Conservation (phyloP, 2,797 vertebrate genomes). For the Petrocephalus sullivani region DNA sequence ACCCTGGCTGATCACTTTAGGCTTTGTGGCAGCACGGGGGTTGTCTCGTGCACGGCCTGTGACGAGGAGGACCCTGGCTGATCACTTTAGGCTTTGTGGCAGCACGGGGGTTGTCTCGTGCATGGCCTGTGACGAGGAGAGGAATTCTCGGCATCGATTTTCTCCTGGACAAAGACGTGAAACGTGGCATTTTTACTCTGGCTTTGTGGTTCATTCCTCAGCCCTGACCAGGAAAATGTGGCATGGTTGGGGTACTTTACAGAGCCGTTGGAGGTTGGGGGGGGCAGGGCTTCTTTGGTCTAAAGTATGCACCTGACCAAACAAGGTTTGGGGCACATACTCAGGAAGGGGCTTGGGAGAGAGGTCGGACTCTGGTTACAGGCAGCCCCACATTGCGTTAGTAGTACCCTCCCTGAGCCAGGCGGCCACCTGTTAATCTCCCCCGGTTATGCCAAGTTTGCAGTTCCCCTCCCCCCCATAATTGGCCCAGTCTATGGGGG, state of each 20-base stretch:
- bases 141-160: background rate
- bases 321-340: background rate
- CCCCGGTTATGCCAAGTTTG: conserved; percentile 22
- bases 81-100: background rate
- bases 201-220: background rate
- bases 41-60: background rate
- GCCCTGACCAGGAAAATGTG: background rate
- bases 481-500: conserved; percentile 15
- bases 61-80: background rate
- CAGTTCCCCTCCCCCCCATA: conserved; percentile 18
- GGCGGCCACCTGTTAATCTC: conserved; percentile 34
- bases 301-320: conserved; percentile 3
- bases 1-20: background rate
- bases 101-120: background rate
- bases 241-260: background rate
- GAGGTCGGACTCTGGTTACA: conserved; percentile 27
- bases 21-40: background rate
- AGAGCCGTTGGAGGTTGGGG: background rate
- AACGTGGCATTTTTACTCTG: background rate
- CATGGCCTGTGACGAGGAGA: background rate
- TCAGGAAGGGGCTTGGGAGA: background rate
- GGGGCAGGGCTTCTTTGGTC: background rate
- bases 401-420: conserved; percentile 18
- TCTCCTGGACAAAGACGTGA: background rate
- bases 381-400: conserved; percentile 30